Base-by-base conservation (phyloP, 2,113 vertebrate species). In the Silurus meridionalis region DNA sequence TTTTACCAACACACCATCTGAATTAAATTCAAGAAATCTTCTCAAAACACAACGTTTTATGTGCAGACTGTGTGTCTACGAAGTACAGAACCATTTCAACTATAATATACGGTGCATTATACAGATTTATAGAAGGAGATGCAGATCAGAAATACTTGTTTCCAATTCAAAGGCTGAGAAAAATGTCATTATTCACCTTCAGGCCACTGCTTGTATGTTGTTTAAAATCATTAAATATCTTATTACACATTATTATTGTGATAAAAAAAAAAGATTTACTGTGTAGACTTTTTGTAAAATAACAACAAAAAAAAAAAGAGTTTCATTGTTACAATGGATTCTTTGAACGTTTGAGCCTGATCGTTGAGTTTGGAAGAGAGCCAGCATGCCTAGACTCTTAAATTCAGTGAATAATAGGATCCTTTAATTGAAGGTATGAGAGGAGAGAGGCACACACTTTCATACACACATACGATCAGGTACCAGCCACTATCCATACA, bases 321-420 rank as follows among this genome's bases (percentile, higher is more conserved):
- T 89, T 88, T 89, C 3, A 89, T 92, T 90, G 90, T 91, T 89
- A 96, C 96, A 97, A 96, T 95, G 90, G 94, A 89, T 80, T 91
- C 94, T 95, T 96, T 97, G 95, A 96, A 90, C 66, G 69, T 92
- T 83, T 79, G 84, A 87, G 91, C 71, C 85, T 87, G 83, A 92
- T 92, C 86, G 82, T 93, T 83, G 13, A 75, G 86, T 86, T 85
- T 94, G 90, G 92, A 83, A 63, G 78, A 55, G 15, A 21, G 91
- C 93, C 91, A 93, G 82, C 64, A 74, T 67, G 87, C 91, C 93
- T 88, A 91, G 90, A 92, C 91, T 92, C 87, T 91, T 92, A 92
- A 94, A 91, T 80, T 85, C 83, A 87, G 80, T 72, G 87, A 61
- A 93, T 93, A 90, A 89, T 75, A 92, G 90, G 92, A 87, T 88